Evolutionary conservation across 2,888 invertebrate species (phyloP), one percentile per base, ranked within the genome.

Genomic region (Andrena dorsata): DNA sequence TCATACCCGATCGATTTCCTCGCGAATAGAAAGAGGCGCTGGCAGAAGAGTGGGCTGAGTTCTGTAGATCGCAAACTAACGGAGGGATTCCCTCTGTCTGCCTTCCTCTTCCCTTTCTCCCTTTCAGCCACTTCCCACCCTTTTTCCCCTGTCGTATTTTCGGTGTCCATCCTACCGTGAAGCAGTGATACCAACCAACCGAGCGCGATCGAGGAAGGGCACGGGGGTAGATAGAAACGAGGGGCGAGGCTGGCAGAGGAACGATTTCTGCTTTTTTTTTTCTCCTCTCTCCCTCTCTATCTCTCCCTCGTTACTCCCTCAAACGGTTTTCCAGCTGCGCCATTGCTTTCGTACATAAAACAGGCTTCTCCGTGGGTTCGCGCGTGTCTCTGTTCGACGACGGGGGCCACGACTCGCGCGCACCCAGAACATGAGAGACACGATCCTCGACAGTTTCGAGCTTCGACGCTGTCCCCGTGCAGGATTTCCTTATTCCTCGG

Each of bases 101-200:
- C 71, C 71, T 70, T 68, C 77, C 56, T 68, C 66, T 64, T 70
- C 76, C 58, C 60, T 71, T 2, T 49, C 47, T 64, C 56, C 69
- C 72, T 35, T 60, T 70, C 65, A 58, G 58, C 61, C 64, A 61
- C 76, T 47, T 56, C 71, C 81, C 58, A 26, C 69, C 30, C 72
- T 56, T 68, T 84, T 84, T 73, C 51, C 71, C 79, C 82, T 82
- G 88, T 87, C 90, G 88, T 91, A 91, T 91, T 90, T 91, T 90
- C 88, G 86, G 88, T 89, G 87, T 75, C 76, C 90, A 87, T 77
- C 87, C 88, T 91, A 90, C 84, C 90, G 91, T 92, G 87, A 92
- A 92, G 88, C 87, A 88, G 90, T 90, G 92, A 92, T 92, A 92
- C 90, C 91, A 86, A 88, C 86, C 82, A 83, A 87, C 85, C 86